Evolutionary conservation across 2,797 vertebrate species (phyloP), one percentile per base, ranked within the genome.

Genomic region (Myotis vivesi): DNA sequence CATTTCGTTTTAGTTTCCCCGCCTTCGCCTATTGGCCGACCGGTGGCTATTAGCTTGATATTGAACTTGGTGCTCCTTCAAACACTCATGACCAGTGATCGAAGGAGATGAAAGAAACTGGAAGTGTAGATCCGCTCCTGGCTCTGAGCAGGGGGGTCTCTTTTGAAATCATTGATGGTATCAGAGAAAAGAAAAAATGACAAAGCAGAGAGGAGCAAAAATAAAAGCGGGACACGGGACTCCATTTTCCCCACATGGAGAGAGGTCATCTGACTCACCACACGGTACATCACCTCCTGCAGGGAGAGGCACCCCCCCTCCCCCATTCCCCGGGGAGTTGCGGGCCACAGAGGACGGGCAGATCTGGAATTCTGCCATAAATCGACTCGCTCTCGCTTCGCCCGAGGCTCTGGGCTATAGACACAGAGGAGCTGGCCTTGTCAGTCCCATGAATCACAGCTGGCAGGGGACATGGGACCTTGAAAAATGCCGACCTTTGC

Each of bases 381-480:
- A 99, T 97, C 96, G 97, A 98, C 93, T 98, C 97, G 97, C 97
- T 97, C 96, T 98, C 98, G 98, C 98, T 98, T 98, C 96, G 96
- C 93, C 97, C 57, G 89, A 97, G 96, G 96, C 96, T 96, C 93
- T 97, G 98, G 90, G 97, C 96, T 97, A 92, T 57, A 92, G 87
- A 97, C 89, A 97, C 96, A 95, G 97, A 98, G 98, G 98, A 94
- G 96, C 76, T 97, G 98, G 98, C 98, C 98, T 98, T 98, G 98
- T 98, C 98, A 98, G 98, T 91, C 68, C 95, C 98, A 97, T 98
- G 98, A 98, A 98, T 99, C 98, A 98, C 97, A 98, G 96, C 97
- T 96, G 98, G 96, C 81, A 91, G 94, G 97, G 92, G 96, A 97
- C 72, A 87, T 11, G 77, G 93, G 95, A 98, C 98, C 96, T 97